Percentiles rank a stretch among this genome's conserved stretches.
Conservation (phyloP, 2,888 invertebrate genomes). For the Drosophila aldrichi region DNA sequence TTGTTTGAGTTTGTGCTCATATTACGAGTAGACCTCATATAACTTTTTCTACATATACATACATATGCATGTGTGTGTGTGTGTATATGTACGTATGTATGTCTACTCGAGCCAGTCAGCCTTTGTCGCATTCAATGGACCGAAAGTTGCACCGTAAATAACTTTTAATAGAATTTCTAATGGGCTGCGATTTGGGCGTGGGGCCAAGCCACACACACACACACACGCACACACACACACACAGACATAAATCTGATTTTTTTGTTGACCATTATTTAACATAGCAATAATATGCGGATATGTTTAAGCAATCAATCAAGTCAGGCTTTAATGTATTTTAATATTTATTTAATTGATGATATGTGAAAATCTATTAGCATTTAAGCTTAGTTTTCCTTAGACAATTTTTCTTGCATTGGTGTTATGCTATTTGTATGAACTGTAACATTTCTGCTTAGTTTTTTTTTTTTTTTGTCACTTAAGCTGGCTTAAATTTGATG, state of each 20-base stretch:
- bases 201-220: constrained; percentile 12
- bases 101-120: constrained; percentile 15
- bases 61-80: not conserved
- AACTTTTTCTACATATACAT: not conserved
- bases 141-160: constrained; percentile 72
- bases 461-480: no score
- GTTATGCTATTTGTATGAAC: not conserved
- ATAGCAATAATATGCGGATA: constrained; percentile 2
- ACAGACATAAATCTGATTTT: not conserved
- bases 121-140: constrained; percentile 73
- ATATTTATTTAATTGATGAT: not conserved
- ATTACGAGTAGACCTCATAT: constrained; percentile 20
- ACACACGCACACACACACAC: not conserved
- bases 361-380: not conserved
- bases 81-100: constrained; percentile 1
- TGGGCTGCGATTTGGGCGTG: constrained; percentile 42
- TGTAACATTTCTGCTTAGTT: not conserved
- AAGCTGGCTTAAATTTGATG: not conserved
- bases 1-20: constrained; percentile 41
- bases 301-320: constrained; percentile 2
- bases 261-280: not conserved
- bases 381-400: not conserved
- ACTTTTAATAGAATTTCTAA: constrained; percentile 81
- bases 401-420: not conserved
- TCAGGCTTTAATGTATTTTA: not conserved